Conservation (phyloP, 2,888 invertebrate species). For the Branchipolynoe longqiensis region DNA sequence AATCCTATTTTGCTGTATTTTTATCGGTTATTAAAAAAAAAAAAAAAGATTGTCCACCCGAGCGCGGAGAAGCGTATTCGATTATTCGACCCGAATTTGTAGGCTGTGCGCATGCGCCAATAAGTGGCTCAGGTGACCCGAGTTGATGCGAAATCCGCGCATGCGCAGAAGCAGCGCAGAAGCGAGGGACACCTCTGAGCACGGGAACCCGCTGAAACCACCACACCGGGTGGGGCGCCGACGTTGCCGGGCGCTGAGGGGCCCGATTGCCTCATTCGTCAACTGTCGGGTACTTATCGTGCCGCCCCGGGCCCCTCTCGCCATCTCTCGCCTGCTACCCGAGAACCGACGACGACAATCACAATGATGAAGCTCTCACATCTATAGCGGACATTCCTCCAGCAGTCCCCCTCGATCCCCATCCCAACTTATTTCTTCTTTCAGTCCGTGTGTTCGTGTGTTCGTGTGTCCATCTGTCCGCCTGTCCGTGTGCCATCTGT, state of each 20-base stretch:
- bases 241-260: background rate
- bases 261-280: slow-evolving; percentile 7
- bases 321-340: background rate
- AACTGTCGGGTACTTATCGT: background rate
- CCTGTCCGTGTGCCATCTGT: background rate
- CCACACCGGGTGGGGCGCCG: background rate
- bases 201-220: slow-evolving; percentile 3
- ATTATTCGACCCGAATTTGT: too few relatives aligned
- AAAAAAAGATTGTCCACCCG: background rate
- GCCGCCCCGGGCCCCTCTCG: background rate
- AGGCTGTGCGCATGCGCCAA: too few relatives aligned
- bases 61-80: too few relatives aligned
- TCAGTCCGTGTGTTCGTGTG: background rate
- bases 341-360: background rate
- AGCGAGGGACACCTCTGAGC: background rate
- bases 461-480: background rate
- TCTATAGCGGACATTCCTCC: background rate
- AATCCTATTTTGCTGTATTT: too few relatives aligned
- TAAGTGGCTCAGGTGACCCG: too few relatives aligned
- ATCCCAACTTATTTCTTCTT: background rate
- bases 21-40: too few relatives aligned
- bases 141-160: too few relatives aligned
- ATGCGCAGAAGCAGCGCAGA: background rate
- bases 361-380: background rate
- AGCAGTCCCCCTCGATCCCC: background rate